phyloP scores from a whole-genome alignment of 92 coral and sea anemone genomes.

The Paragorgia papillata region DNA sequence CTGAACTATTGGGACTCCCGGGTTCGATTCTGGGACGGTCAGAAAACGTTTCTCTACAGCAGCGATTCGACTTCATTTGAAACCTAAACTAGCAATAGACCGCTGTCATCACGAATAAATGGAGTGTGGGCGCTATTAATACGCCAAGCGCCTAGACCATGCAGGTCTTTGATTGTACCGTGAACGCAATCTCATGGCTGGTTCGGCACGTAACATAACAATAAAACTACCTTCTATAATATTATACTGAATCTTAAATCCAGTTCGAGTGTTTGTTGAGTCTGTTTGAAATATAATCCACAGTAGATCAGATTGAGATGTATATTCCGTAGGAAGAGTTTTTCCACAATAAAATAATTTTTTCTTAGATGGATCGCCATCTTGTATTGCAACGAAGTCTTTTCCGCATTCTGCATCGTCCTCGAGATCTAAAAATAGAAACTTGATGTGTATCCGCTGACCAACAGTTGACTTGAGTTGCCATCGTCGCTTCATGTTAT shows the following conservation, averaged over 20 bases:
- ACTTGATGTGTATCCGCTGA: slow-evolving; percentile 60
- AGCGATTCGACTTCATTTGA: no score
- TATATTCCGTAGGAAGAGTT: slow-evolving; percentile 51
- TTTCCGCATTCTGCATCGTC: slow-evolving; percentile 55
- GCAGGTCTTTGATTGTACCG: no score
- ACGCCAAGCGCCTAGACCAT: no score
- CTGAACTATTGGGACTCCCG: no score
- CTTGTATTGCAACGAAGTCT: slow-evolving; percentile 69
- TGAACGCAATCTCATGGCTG: no score
- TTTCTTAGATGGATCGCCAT: slow-evolving; percentile 41
- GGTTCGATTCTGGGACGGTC: no score
- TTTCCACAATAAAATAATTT: slow-evolving; percentile 69
- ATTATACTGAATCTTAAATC: slow-evolving; percentile 59
- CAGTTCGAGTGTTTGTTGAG: slow-evolving; percentile 36
- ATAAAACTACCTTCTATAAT: slow-evolving; percentile 30
- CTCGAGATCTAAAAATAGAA: slow-evolving; percentile 56
- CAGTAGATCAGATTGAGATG: slow-evolving; percentile 56
- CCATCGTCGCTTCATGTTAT: slow-evolving; percentile 66
- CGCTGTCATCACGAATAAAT: no score
- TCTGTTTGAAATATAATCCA: slow-evolving; percentile 61
- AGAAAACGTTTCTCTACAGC: no score
- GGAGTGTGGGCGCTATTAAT: no score
- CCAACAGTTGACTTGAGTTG: slow-evolving; percentile 52
- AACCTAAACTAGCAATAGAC: no score
- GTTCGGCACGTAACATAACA: no score